Evolutionary conservation across 2,888 invertebrate genomes (phyloP), one percentile per base, ranked within the genome.

Genomic region (Psylliodes chrysocephalus): DNA sequence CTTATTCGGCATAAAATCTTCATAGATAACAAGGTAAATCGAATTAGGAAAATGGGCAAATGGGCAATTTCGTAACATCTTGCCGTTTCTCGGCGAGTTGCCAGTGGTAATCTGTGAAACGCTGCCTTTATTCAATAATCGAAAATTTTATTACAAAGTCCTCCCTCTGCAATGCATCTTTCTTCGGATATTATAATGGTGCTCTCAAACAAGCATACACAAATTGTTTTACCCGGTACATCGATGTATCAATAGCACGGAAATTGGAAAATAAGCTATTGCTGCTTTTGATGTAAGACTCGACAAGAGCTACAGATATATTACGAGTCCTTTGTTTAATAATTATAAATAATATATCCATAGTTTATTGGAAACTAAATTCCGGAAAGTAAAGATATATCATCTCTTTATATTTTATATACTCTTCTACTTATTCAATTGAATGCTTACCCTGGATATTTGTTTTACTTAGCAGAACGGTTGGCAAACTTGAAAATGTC

Each of bases 11-110:
- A 17, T 17, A 22, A 44, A 46, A 18, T 25, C 38, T 25, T 12
- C 15, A 54, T 54, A 19, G 18, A 25, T 18, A 12, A 18, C 7
- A 14, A 30, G 22, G 35, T 55, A 57, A 57, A 63, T 52, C 42
- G 14, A 46, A 57, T 63, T 52, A 57, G 19, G 63, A 19, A 38
- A 63, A 35, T 33, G 28, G 28, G 8, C 22, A 52, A 56, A 51
- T 33, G 40, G 28, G 15, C 22, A 56, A 56, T 52, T 63, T 63
- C 17, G 14, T 18, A 56, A 14, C 46, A 19, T 56, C 25, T 56
- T 56, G 22, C 44, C 25, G 35, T 30, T 38, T 57, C 12, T 25
- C 19, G 38, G 40, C 38, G 40, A 22, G 40, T 40, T 53, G 40
- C 53, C 22, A 18, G 22, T 53, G 25, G 53, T 25, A 53, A 53